Conservation (phyloP, 2,888 invertebrate species). For the Epinotia ramella region DNA sequence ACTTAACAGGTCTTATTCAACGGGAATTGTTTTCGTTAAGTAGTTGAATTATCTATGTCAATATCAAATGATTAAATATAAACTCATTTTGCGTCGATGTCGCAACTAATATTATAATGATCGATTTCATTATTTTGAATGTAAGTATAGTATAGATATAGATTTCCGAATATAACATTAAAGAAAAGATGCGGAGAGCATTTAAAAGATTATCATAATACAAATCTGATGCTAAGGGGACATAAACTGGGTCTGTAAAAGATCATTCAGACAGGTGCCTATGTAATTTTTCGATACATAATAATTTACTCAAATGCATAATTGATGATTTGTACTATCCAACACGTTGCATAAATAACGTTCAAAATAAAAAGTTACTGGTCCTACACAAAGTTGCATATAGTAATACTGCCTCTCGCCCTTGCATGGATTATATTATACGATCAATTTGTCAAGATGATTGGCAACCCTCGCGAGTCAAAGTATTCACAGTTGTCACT, state of each 20-base stretch:
- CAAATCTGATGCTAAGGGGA: background rate
- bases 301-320: background rate
- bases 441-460: conserved; percentile 22
- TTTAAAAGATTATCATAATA: too few species aligned
- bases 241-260: background rate
- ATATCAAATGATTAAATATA: too few species aligned
- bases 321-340: conserved; percentile 10
- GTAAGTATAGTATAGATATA: too few species aligned
- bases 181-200: too few species aligned
- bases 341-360: background rate
- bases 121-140: too few species aligned
- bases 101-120: too few species aligned
- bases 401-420: background rate
- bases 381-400: background rate
- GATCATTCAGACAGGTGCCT: background rate
- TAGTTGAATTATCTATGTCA: background rate
- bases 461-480: conserved; percentile 17
- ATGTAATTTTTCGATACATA: background rate
- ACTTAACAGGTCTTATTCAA: conserved; percentile 9
- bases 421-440: background rate
- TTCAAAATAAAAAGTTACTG: background rate
- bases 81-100: too few species aligned
- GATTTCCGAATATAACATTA: too few species aligned
- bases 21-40: conserved; percentile 13
- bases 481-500: conserved; percentile 22